These are phyloP conservation scores for Protodeltote pygarga DNA, from an alignment of 2,888 invertebrate genomes.

Conservation along the genomic window DNA sequence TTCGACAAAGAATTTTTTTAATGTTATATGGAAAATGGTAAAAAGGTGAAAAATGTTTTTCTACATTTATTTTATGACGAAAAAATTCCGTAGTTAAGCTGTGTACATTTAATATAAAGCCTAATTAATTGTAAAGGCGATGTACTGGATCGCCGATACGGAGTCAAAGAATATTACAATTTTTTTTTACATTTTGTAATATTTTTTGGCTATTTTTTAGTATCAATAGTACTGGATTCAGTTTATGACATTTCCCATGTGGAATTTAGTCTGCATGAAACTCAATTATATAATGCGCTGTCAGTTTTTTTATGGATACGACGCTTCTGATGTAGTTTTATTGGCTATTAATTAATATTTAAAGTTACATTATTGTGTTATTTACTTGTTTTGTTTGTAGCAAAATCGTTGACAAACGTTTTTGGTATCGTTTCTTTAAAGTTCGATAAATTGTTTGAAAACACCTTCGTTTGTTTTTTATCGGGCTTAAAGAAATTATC, in stretches of 20 bases:
- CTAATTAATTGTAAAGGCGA: conserved; percentile 71
- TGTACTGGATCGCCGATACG: conserved; percentile 37
- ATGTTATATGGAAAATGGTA: conserved; percentile 69
- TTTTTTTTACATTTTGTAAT: conserved; percentile 48
- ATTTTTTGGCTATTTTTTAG: conserved; percentile 62
- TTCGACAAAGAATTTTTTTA: conserved; percentile 78
- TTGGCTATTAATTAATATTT: conserved; percentile 69
- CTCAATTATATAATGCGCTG: conserved; percentile 72
- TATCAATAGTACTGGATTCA: conserved; percentile 83
- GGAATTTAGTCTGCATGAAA: conserved; percentile 31
- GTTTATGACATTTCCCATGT: conserved; percentile 60
- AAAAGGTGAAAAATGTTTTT: conserved; percentile 71
- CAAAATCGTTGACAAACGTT: conserved; percentile 63
- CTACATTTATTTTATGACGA: conserved; percentile 79
- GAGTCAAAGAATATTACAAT: conserved; percentile 45
- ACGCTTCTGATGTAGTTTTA: conserved; percentile 68
- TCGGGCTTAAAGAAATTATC: conserved; percentile 31
- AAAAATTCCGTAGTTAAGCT: conserved; percentile 83
- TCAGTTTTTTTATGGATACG: conserved; percentile 78
- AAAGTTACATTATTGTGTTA: conserved; percentile 68
- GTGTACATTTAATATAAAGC: conserved; percentile 81
- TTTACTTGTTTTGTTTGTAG: conserved; percentile 72
- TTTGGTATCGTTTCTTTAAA: conserved; percentile 35
- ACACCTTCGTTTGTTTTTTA: conserved; percentile 7
- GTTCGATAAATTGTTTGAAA: conserved; percentile 24